phyloP scores from a whole-genome alignment of 2,113 vertebrate genomes.

The Psophia crepitans region DNA sequence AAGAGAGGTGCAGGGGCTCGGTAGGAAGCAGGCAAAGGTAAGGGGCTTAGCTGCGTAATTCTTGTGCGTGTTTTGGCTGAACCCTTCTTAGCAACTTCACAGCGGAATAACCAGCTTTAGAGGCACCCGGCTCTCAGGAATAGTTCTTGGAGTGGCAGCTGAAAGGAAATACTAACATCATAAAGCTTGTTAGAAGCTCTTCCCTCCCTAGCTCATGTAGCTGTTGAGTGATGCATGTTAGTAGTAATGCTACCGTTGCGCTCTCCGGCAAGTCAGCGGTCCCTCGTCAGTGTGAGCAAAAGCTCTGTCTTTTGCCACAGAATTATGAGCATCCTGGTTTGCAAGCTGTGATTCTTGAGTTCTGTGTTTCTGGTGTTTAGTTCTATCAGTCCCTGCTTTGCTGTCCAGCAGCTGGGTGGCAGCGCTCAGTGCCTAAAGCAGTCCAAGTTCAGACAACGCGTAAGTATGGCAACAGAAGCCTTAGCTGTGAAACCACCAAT shows the following conservation, averaged over 20 bases:
- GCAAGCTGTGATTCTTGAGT: not conserved
- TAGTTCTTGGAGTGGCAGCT: not conserved
- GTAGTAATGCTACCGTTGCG: not conserved
- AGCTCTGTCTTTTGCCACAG: not conserved
- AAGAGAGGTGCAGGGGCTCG: rapidly evolving
- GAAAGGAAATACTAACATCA: not conserved
- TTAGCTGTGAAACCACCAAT: not conserved
- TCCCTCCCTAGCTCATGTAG: too few relatives aligned
- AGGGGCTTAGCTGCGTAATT: rapidly evolving
- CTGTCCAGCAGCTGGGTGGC: not conserved
- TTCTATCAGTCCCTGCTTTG: not conserved
- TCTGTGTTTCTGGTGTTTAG: not conserved
- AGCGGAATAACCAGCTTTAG: not conserved
- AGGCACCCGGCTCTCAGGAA: not conserved
- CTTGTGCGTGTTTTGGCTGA: not conserved
- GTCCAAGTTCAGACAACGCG: rapidly evolving
- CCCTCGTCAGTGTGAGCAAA: not conserved
- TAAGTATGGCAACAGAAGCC: not conserved
- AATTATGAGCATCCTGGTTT: rapidly evolving
- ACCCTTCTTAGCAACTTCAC: rapidly evolving
- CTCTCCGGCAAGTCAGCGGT: not conserved
- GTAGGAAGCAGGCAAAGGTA: rapidly evolving
- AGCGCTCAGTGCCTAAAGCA: not conserved
- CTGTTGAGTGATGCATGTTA: not conserved
- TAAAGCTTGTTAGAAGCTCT: not conserved